These are phyloP conservation scores for Oreortyx pictus DNA, from an alignment of 2,797 vertebrate species.

Conservation along the genomic window DNA sequence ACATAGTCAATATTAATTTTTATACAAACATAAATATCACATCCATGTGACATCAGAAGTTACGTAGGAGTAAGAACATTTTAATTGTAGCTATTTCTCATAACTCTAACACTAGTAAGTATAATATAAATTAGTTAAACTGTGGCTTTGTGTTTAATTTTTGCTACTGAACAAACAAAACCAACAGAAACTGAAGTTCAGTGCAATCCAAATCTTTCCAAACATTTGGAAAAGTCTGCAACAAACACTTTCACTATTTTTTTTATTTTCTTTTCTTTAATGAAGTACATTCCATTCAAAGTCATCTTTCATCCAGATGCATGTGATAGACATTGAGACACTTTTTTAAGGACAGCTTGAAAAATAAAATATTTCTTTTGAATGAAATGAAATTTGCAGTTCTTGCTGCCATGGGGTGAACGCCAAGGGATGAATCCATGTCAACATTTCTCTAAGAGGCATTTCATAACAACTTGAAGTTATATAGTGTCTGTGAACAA, in stretches of 20 bases:
- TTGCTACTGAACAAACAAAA: not conserved
- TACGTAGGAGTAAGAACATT: not conserved
- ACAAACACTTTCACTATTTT: not conserved
- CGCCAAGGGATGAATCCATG: constrained; percentile 49
- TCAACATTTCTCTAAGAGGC: constrained; percentile 45
- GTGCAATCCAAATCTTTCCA: not conserved
- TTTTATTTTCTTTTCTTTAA: not conserved
- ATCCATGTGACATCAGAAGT: not conserved
- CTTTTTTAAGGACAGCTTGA: not conserved
- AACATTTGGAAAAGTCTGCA: not conserved
- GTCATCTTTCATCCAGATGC: not conserved
- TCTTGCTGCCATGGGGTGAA: not conserved
- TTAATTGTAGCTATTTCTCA: constrained; percentile 5
- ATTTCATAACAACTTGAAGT: constrained; percentile 62
- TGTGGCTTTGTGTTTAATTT: not conserved
- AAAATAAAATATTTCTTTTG: constrained; percentile 29
- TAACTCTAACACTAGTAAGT: not conserved
- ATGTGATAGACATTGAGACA: not conserved
- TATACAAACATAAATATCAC: constrained; percentile 11
- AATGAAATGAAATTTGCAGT: constrained; percentile 54
- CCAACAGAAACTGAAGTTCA: not conserved
- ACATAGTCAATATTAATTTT: constrained; percentile 24
- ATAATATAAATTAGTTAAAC: not conserved
- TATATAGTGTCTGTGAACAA: constrained; percentile 68
- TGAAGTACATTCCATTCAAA: not conserved